Evolutionary conservation across 2,797 vertebrate genomes (phyloP), one percentile per base, ranked within the genome.

Genomic region (Halcyon chelicuti): DNA sequence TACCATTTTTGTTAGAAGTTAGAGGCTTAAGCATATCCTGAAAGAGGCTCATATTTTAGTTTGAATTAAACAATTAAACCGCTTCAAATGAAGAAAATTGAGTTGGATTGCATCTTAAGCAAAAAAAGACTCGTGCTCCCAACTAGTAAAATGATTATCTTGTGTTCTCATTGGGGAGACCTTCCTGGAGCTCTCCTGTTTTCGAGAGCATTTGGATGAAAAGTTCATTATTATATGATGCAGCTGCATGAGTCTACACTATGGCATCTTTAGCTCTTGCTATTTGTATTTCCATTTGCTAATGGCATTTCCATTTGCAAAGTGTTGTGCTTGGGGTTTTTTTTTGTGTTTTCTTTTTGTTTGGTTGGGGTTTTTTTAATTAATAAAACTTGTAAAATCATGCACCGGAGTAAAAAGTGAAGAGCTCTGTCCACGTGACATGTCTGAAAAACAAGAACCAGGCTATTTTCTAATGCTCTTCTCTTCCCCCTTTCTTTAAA

Each of bases 1-100:
- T 94, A 90, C 33, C 63, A 94, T 88, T 96, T 96, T 88, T 96
- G 83, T 95, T 94, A 93, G 89, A 97, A 91, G 89, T 92, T 76
- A 68, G 25, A 93, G 46, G 86, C 73, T 90, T 94, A 84, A 84
- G 39, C 88, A 70, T 95, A 90, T 90, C 65, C 39, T 80, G 54
- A 75, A 92, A 77, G 77, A 76, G 21, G 39, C 26, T 90, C 71
- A 19, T 76, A 84, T 78, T 86, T 93, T 61, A 93, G 66, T 80
- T 63, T 74, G 74, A 89, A 92, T 93, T 84, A 81, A 89, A 92
- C 73, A 67, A 94, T 67, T 86, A 63, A 90, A 55, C 28, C 4
- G 54, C 60, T 89, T 57, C 63, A 92, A 86, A 77, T 14, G 40
- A 94, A 93, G 71, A 80, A 75, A 86, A 95, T 2, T 66, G 52